Evolutionary conservation across 2,888 invertebrate species (phyloP).

Genomic region (Gymnocheta viridis): DNA sequence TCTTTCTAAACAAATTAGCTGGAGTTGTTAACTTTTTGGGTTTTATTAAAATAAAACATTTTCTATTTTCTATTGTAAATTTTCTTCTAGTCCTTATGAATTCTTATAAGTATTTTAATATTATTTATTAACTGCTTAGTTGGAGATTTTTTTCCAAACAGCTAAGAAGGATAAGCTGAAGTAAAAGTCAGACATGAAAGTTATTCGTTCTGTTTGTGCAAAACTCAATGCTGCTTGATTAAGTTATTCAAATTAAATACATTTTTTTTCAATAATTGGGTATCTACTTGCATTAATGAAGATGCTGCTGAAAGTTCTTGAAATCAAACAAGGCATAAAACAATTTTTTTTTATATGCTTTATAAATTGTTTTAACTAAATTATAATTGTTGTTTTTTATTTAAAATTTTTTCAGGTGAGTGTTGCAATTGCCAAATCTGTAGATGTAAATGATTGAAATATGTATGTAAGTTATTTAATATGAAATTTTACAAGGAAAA

Average conservation of each 20-base stretch:
- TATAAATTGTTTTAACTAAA: background rate
- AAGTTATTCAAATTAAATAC: background rate
- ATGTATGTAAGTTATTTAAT: constrained; percentile 2
- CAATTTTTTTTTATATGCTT: background rate
- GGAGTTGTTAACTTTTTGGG: background rate
- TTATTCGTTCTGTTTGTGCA: background rate
- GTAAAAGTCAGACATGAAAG: background rate
- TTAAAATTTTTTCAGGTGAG: constrained; percentile 34
- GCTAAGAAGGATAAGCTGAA: background rate
- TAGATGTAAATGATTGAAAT: background rate
- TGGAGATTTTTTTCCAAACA: background rate
- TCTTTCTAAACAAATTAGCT: background rate
- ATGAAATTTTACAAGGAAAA: background rate
- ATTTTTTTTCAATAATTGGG: background rate
- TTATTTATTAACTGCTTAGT: constrained; percentile 23
- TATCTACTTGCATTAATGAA: background rate
- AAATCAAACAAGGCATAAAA: constrained; percentile 36
- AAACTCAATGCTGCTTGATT: background rate
- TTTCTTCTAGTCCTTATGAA: background rate
- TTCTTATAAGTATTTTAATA: background rate
- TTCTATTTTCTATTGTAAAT: background rate
- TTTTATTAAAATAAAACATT: background rate
- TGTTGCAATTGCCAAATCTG: background rate
- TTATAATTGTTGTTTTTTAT: background rate
- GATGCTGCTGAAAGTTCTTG: no score